Evolutionary conservation across 2,888 invertebrate genomes (phyloP), one percentile per base, ranked within the genome.

Genomic region (Tridacna gigas): DNA sequence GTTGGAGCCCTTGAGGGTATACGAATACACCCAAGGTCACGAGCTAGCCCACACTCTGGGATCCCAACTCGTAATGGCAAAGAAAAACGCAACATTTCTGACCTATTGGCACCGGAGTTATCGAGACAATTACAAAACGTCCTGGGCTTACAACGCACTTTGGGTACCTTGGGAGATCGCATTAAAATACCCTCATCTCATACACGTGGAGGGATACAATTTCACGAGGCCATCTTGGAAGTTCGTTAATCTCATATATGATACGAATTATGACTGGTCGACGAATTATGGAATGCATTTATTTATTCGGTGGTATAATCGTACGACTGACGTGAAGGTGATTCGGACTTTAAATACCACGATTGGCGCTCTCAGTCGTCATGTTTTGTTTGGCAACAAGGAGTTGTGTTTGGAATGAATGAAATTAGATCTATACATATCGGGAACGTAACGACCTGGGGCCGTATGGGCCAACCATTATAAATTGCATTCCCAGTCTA

Each of bases 221-320:
- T 87, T 87, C 37, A 87, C 87, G 15, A 78, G 83, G 15, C 87
- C 87, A 28, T 83, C 74, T 48, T 87, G 84, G 84, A 51, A 81
- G 56, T 60, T 81, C 13, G 81, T 81, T 61, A 26, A 83, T 20
- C 51, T 78, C 18, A 85, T 87, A 37, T 84, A 76, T 37, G 28
- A 81, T 0, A 11, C 76, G 25, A 87, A 87, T 63, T 87, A 83
- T 75, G 75, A 84, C 37, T 87, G 87, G 87, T 79, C 80, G 3
- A 79, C 78, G 5, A 87, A 85, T 51, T 87, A 87, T 73, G 87
- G 77, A 11, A 84, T 87, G 83, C 87, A 87, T 71, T 63, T 87
- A 47, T 87, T 71, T 56, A 51, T 83, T 0, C 61, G 87, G 2
- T 80, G 77, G 80, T 87, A 87, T 47, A 77, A 81, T 56, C 73